These are phyloP conservation scores for Aphidoletes aphidimyza DNA, from an alignment of 2,888 invertebrate genomes.

Conservation along the genomic window DNA sequence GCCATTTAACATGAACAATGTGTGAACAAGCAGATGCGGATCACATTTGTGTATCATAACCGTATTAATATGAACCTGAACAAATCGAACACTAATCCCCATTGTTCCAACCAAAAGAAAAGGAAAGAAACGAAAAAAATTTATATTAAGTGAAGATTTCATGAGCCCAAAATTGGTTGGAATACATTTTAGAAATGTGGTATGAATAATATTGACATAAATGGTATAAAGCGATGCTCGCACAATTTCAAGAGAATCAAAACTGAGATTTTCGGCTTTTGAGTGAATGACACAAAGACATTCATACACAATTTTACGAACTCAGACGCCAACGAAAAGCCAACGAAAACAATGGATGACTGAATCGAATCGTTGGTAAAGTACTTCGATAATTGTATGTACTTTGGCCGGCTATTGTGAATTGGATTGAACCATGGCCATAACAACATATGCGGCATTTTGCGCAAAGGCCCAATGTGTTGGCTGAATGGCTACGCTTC, in stretches of 20 bases:
- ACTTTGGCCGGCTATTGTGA: background rate
- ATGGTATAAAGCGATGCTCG: background rate
- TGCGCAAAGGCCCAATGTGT: too few species aligned
- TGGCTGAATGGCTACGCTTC: background rate
- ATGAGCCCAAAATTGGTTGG: too few species aligned
- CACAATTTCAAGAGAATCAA: too few species aligned
- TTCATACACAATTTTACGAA: too few species aligned
- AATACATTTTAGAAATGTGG: too few species aligned
- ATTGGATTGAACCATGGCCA: background rate
- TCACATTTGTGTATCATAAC: too few species aligned
- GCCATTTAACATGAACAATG: too few species aligned
- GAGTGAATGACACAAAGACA: too few species aligned
- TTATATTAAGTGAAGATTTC: too few species aligned
- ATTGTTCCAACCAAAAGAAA: background rate
- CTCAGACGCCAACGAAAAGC: background rate
- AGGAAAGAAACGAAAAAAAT: background rate
- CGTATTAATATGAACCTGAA: background rate
- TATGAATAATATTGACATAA: slow-evolving; percentile 24
- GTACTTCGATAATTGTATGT: background rate
- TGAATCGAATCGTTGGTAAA: slow-evolving; percentile 5
- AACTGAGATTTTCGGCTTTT: too few species aligned
- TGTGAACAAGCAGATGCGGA: too few species aligned
- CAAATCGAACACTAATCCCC: background rate
- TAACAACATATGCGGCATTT: too few species aligned
- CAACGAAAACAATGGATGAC: background rate